These are phyloP conservation scores for Caenorhabditis uteleia DNA, from an alignment of 2,888 invertebrate genomes.

Conservation along the genomic window DNA sequence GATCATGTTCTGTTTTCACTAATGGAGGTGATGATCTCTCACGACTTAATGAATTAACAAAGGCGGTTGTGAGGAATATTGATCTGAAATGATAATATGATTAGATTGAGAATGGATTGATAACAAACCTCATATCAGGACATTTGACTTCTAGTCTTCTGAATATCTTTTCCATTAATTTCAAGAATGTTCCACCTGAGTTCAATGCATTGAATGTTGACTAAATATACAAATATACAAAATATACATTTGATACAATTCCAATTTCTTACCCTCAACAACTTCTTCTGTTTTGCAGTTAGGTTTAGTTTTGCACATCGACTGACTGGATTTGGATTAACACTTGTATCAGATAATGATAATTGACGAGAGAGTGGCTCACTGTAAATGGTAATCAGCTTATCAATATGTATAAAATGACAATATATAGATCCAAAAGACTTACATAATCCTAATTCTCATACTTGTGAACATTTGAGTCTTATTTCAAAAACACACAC, in stretches of 20 bases:
- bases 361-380: slow-evolving; percentile 42
- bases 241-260: no score
- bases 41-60: slow-evolving; percentile 53
- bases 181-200: slow-evolving; percentile 46
- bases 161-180: slow-evolving; percentile 55
- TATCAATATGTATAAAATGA: no score
- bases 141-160: slow-evolving; percentile 47
- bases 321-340: slow-evolving; percentile 41
- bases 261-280: slow-evolving; percentile 35
- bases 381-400: no score
- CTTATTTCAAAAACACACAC: no score
- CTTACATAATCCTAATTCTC: no score
- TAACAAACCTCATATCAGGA: slow-evolving; percentile 52
- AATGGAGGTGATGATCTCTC: slow-evolving; percentile 45
- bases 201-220: slow-evolving; percentile 45
- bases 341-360: slow-evolving; percentile 45
- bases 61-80: slow-evolving; percentile 53
- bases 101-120: neutral
- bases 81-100: slow-evolving; percentile 35
- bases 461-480: no score
- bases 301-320: slow-evolving; percentile 35
- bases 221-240: slow-evolving; percentile 32
- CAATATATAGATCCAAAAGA: no score
- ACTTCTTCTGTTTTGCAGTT: slow-evolving; percentile 38
- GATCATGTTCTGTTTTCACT: slow-evolving; percentile 55